Evolutionary conservation across 2,113 vertebrate species (phyloP).

Genomic region (Pionites leucogaster): DNA sequence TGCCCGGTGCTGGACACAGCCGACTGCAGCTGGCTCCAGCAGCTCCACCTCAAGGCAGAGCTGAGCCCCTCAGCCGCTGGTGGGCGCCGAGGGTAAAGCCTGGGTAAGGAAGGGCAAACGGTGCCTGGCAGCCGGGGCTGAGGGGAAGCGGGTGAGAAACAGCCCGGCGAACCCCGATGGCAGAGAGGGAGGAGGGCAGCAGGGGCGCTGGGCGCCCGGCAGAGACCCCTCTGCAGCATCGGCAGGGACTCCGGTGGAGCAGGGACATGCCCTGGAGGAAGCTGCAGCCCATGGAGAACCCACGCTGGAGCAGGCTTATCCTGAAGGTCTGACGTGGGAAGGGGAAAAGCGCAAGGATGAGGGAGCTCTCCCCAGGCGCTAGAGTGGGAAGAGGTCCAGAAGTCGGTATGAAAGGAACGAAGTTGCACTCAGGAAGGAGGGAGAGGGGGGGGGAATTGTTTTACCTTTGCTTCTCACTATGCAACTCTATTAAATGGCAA

Average conservation of each 20-base stretch:
- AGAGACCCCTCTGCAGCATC: not conserved
- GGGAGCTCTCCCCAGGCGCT: not conserved
- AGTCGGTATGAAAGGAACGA: not conserved
- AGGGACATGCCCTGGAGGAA: not conserved
- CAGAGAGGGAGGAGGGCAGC: not conserved
- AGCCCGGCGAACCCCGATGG: not conserved
- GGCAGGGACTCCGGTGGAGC: not conserved
- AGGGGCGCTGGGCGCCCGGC: not conserved
- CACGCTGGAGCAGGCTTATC: not conserved
- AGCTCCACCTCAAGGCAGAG: not conserved
- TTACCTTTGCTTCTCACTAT: not conserved
- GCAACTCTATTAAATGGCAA: not conserved
- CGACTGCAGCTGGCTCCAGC: not conserved
- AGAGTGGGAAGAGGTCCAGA: not conserved
- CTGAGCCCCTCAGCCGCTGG: not conserved
- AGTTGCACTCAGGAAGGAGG: not conserved
- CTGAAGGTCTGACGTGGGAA: not conserved
- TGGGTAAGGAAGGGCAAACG: not conserved
- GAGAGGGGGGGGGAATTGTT: not conserved
- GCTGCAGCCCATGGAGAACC: not conserved
- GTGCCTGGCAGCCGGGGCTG: not conserved
- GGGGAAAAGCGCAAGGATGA: rapidly evolving
- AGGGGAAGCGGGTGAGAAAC: not conserved
- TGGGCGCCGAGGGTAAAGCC: not conserved
- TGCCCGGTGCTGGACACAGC: not conserved